These are phyloP conservation scores for Carpatolechia fugitivella DNA, from an alignment of 2,888 invertebrate genomes.

Conservation along the genomic window DNA sequence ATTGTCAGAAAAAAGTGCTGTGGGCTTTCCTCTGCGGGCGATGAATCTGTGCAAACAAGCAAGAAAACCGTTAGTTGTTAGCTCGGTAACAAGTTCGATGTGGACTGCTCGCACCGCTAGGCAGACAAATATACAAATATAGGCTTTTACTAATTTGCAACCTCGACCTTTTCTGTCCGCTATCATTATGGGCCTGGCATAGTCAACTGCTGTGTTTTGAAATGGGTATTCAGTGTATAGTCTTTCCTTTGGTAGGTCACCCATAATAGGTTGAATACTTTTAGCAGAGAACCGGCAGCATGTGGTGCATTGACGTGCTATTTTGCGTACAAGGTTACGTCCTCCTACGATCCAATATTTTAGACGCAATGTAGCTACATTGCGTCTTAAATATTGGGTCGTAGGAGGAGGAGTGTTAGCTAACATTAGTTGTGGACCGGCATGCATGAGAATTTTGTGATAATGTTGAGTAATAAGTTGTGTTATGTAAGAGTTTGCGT, in stretches of 20 bases:
- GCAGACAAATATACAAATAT: conserved; percentile 29
- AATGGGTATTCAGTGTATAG: conserved; percentile 24
- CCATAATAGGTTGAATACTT: conserved; percentile 27
- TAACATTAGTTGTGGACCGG: conserved; percentile 24
- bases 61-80: conserved; percentile 21
- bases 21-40: conserved; percentile 22
- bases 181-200: conserved; percentile 28
- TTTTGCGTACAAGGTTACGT: conserved; percentile 20
- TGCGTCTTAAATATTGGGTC: too few species aligned
- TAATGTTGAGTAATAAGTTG: conserved; percentile 12
- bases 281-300: conserved; percentile 21
- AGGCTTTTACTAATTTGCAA: conserved; percentile 22
- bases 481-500: conserved; percentile 15
- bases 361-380: conserved; percentile 21
- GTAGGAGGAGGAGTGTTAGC: too few species aligned
- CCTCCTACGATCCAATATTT: conserved; percentile 23
- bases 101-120: conserved; percentile 26
- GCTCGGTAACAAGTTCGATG: conserved; percentile 24
- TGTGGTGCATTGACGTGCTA: conserved; percentile 15
- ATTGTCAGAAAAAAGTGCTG: conserved; percentile 26
- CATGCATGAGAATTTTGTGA: conserved; percentile 19
- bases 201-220: conserved; percentile 22
- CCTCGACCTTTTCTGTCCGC: conserved; percentile 26
- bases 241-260: conserved; percentile 22
- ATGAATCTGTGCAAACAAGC: conserved; percentile 21